Conservation (phyloP, 2,113 vertebrate genomes). For the Fregetta grallaria region DNA sequence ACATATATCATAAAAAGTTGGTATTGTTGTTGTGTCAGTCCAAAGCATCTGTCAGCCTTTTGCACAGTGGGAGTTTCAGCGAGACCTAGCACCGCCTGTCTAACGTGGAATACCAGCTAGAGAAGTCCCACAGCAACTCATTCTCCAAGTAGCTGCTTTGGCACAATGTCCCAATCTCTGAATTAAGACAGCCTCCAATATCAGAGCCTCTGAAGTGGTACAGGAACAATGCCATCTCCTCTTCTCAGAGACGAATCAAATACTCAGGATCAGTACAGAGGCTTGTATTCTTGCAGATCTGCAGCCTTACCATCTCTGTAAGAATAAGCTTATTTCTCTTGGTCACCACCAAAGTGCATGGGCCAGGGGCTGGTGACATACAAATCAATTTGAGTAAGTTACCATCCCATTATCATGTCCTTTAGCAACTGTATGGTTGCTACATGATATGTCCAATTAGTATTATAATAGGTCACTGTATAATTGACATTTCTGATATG, state of each 20-base stretch:
- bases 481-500: not conserved
- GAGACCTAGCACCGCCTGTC: not conserved
- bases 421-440: not conserved
- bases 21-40: not conserved
- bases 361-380: not conserved
- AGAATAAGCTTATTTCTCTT: not conserved
- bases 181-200: not conserved
- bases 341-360: not conserved
- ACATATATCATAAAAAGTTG: not conserved
- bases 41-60: not conserved
- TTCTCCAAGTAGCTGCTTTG: not conserved
- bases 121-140: not conserved
- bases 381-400: not conserved
- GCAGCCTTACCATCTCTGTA: not conserved
- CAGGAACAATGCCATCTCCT: not conserved
- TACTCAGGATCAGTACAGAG: not conserved
- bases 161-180: not conserved
- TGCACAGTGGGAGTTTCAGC: not conserved
- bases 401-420: not conserved
- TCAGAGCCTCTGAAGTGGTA: not conserved
- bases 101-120: not conserved
- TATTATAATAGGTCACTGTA: not conserved
- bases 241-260: not conserved
- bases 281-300: not conserved
- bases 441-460: not conserved